phyloP scores from a whole-genome alignment of 2,797 vertebrate species.

The Rhabdophis nuchalis region DNA sequence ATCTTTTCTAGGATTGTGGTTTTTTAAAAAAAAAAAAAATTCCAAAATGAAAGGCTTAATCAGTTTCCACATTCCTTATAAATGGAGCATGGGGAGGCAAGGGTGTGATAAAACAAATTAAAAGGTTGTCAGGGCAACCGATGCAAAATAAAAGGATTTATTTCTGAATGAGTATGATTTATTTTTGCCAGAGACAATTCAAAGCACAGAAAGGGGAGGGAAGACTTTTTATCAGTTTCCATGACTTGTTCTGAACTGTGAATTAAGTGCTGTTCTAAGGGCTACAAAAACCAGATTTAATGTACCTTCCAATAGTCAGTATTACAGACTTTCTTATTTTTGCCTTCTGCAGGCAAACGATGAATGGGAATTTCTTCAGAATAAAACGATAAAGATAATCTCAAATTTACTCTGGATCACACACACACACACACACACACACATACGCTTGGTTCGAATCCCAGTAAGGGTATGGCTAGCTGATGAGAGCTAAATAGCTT shows the following conservation, averaged over 20 bases:
- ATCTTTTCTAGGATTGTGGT: neutral
- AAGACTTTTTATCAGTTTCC: neutral
- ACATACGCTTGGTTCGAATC: too few relatives aligned
- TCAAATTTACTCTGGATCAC: neutral
- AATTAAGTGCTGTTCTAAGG: neutral
- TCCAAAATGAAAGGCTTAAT: neutral
- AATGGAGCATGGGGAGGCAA: slow-evolving; percentile 21
- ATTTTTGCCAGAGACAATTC: slow-evolving; percentile 23
- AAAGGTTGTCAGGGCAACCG: neutral
- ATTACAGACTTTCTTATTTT: neutral
- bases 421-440: too few relatives aligned
- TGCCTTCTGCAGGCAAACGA: neutral
- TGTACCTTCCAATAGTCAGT: neutral
- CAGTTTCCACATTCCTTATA: neutral
- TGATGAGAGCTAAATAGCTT: too few relatives aligned
- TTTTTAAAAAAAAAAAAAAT: neutral
- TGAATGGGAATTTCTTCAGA: neutral
- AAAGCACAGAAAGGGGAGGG: slow-evolving; percentile 6
- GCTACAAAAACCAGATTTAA: neutral
- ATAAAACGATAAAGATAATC: neutral
- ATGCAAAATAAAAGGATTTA: slow-evolving; percentile 36
- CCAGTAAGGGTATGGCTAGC: too few relatives aligned
- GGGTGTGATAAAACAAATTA: slow-evolving; percentile 26
- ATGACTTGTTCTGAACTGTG: slow-evolving; percentile 10
- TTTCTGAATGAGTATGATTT: neutral